phyloP scores from a whole-genome alignment of 2,797 vertebrate species.

The Pelochelys cantorii region DNA sequence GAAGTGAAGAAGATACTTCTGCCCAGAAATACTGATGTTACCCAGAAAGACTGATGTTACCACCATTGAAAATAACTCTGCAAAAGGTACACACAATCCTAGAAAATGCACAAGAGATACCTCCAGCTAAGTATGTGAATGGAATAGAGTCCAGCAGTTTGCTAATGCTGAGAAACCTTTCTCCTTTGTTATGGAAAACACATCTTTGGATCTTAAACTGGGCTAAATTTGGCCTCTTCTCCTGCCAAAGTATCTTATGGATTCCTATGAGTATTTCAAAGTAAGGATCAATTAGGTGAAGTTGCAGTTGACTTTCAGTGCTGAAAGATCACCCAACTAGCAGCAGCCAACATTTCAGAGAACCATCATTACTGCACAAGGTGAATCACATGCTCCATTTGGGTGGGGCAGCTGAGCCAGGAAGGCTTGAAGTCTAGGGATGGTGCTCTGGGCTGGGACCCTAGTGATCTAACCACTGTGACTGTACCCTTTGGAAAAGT shows the following conservation, averaged over 20 bases:
- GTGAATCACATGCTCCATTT: too few species aligned
- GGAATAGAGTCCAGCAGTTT: background rate
- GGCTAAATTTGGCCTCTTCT: background rate
- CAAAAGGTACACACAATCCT: background rate
- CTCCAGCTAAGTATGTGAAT: background rate
- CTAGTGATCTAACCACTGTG: background rate
- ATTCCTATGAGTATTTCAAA: background rate
- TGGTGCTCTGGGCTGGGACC: background rate
- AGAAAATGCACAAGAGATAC: background rate
- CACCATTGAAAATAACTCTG: background rate
- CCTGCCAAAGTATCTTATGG: background rate
- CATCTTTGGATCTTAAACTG: background rate
- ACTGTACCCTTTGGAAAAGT: background rate
- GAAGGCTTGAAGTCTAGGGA: background rate
- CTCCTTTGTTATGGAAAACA: too few species aligned
- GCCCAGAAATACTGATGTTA: background rate
- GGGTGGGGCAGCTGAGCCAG: background rate
- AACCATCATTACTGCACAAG: background rate
- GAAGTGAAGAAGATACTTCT: background rate
- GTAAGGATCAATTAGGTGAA: background rate
- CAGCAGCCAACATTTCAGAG: too few species aligned
- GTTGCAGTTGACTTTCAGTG: background rate
- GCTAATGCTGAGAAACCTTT: background rate
- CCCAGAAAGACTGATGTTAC: background rate
- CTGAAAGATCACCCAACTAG: constrained; percentile 5